phyloP scores from a whole-genome alignment of 2,113 vertebrate species.

The Peromyscus polionotus region DNA sequence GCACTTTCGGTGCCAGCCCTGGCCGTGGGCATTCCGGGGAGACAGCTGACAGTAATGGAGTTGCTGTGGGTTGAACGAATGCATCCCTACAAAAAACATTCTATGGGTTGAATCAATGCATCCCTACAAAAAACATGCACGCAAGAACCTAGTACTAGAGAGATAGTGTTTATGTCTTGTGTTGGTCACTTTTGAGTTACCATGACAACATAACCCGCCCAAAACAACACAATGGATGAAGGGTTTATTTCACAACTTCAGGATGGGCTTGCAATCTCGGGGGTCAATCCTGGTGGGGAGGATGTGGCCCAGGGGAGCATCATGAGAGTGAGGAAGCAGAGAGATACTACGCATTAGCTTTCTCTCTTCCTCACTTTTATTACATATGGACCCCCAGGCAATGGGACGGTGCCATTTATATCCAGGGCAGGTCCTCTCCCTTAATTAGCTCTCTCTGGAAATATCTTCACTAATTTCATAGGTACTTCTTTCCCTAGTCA shows the following conservation, averaged over 20 bases:
- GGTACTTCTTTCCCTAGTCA: neutral
- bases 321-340: neutral
- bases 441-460: neutral
- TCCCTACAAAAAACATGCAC: neutral
- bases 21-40: neutral
- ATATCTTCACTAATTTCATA: too few species aligned
- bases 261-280: neutral
- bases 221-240: neutral
- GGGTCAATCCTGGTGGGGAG: neutral
- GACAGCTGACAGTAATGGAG: too few species aligned
- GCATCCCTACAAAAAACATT: neutral
- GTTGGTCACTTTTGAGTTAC: neutral
- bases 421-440: neutral
- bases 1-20: neutral
- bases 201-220: neutral
- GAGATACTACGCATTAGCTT: neutral
- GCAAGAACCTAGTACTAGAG: neutral
- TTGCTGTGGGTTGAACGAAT: neutral
- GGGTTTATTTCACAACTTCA: neutral
- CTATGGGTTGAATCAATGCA: neutral
- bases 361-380: neutral
- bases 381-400: neutral
- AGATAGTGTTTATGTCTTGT: neutral
- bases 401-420: neutral
- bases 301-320: neutral